Evolutionary conservation across 2,113 vertebrate species (phyloP).

Genomic region (Xenopus borealis): DNA sequence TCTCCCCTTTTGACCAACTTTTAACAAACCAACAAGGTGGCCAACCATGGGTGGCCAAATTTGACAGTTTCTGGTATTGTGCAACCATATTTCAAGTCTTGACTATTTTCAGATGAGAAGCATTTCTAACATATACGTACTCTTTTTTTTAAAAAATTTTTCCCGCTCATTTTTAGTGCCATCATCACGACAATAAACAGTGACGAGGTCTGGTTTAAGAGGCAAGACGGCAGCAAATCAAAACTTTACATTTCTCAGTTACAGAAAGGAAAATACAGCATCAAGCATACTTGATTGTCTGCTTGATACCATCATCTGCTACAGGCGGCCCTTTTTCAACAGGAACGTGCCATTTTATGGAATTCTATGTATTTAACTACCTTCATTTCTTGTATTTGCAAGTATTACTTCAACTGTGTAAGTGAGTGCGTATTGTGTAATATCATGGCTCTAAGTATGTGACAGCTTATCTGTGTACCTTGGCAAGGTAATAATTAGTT

Average conservation of each 20-base stretch:
- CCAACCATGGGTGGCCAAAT: too few relatives aligned
- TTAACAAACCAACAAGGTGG: too few relatives aligned
- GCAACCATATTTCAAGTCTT: too few relatives aligned
- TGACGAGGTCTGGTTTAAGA: constrained; percentile 97
- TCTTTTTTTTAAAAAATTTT: too few relatives aligned
- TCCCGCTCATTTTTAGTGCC: constrained; percentile 66
- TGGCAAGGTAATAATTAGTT: constrained; percentile 26
- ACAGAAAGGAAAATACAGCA: constrained; percentile 97
- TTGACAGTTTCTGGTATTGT: too few relatives aligned
- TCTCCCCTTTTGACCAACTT: too few relatives aligned
- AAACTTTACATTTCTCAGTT: constrained; percentile 96
- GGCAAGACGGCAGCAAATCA: constrained; percentile 92
- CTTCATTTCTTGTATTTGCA: constrained; percentile 30
- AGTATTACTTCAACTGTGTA: constrained; percentile 20
- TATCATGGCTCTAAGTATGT: constrained; percentile 10
- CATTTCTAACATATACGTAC: too few relatives aligned
- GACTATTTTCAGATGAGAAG: too few relatives aligned
- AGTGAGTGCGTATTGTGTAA: constrained; percentile 3
- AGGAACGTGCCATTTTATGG: constrained; percentile 66
- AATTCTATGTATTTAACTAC: constrained; percentile 53
- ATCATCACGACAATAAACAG: constrained; percentile 96
- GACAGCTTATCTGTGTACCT: constrained; percentile 4
- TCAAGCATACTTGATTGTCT: constrained; percentile 74
- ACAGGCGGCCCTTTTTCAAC: not conserved
- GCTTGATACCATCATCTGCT: not conserved